Base-by-base conservation (phyloP, 2,888 invertebrate genomes). In the Cantharis rustica region DNA sequence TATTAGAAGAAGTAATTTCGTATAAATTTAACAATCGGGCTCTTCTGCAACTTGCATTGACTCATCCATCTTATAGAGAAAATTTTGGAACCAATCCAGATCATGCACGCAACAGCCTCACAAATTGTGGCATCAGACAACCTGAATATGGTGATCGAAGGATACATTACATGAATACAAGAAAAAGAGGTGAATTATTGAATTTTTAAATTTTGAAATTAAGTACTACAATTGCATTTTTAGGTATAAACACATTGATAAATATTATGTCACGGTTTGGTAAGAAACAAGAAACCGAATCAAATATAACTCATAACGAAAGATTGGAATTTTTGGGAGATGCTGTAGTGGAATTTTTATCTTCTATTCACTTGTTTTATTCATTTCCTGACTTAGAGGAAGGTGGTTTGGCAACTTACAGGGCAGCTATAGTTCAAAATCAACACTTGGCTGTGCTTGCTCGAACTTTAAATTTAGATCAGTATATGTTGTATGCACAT, bases 21-120 rank as follows among this genome's bases (percentile, higher is more conserved):
- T 98, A 99, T 84, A 92, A 93, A 79, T 99, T 99, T 88, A 92
- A 94, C 81, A 97, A 98, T 86, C 91, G 96, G 10, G 93, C 94
- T 73, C 88, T 99, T 0, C 89, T 99, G 0, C 99, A 99, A 86
- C 90, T 98, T 62, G 98, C 99, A 0, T 88, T 99, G n/a, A 99
- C 99, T 0, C 99, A 99, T 90, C 98, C 99, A 0, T 99, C 98
- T 1, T 99, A 98, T 85, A 90, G 97, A 73, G 97, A 98, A 87
- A 98, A 98, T 89, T 99, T 97, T 85, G 99, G 99, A 1, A 99
- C 98, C 0, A 99, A 99, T 89, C 97, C 98, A 0, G 99, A 99
- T 88, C 99, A 99, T 86, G 98, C 98, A 0, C 90, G 98, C 68
- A 99, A 99, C 87, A 96, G 98, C 15, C 89, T 99, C n/a, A 96